Evolutionary conservation across 2,797 vertebrate genomes (phyloP).

Genomic region (Luscinia megarhynchos): DNA sequence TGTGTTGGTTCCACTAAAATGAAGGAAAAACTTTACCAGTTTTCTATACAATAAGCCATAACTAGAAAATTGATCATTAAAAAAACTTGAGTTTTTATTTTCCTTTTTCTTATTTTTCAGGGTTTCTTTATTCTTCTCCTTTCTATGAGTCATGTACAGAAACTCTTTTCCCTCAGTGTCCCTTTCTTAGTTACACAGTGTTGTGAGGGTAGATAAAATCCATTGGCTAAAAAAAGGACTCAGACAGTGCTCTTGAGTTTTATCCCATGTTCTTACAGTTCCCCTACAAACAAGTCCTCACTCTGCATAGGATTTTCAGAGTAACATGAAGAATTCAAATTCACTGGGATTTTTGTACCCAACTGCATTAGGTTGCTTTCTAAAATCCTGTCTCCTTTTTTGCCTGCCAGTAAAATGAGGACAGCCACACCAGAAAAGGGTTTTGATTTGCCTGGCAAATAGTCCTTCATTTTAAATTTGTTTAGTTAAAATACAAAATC

Average conservation of each 20-base stretch:
- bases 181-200: background rate
- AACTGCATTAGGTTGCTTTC: background rate
- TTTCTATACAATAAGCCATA: background rate
- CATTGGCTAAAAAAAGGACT: background rate
- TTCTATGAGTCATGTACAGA: background rate
- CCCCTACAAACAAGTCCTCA: background rate
- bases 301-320: background rate
- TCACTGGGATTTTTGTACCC: background rate
- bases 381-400: background rate
- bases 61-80: background rate
- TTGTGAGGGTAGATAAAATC: background rate
- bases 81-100: background rate
- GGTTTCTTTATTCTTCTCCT: background rate
- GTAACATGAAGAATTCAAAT: background rate
- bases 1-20: background rate
- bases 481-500: background rate
- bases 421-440: background rate
- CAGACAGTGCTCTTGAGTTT: background rate
- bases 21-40: background rate
- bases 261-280: background rate
- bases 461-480: background rate
- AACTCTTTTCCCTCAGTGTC: background rate
- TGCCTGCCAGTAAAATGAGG: background rate
- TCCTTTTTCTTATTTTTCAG: background rate
- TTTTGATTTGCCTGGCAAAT: background rate